These are phyloP conservation scores for Laothoe populi DNA, from an alignment of 2,888 invertebrate species.

Conservation along the genomic window DNA sequence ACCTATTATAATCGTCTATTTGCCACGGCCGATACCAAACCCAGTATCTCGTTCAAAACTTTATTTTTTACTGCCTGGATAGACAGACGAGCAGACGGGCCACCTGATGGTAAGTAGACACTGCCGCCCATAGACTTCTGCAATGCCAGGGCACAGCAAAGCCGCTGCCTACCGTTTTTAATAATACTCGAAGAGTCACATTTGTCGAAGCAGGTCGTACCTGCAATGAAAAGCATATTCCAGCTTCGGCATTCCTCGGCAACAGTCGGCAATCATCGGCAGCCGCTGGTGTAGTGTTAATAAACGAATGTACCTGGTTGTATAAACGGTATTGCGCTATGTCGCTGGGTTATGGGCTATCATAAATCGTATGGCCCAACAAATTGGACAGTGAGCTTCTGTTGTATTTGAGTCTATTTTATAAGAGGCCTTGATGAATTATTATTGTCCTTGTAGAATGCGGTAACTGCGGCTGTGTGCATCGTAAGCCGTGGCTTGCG, in stretches of 20 bases:
- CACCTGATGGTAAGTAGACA: too few species aligned
- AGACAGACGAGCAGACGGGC: too few species aligned
- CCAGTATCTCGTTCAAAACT: too few species aligned
- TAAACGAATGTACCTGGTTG: conserved; percentile 18
- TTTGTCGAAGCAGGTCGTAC: not conserved
- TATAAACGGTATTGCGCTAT: conserved; percentile 29
- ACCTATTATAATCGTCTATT: not conserved
- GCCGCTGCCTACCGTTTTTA: too few species aligned
- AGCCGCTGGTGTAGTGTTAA: conserved; percentile 13
- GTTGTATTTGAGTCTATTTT: conserved; percentile 30
- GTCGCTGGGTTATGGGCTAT: conserved; percentile 34
- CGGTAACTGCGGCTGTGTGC: too few species aligned
- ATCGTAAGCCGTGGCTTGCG: too few species aligned
- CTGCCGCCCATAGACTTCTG: too few species aligned
- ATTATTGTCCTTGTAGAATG: too few species aligned
- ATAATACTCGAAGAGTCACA: not conserved
- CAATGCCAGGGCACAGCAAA: too few species aligned
- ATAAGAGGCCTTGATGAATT: not conserved
- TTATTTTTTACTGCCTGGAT: too few species aligned
- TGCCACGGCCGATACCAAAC: too few species aligned
- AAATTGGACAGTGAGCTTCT: conserved; percentile 40
- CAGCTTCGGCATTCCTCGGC: not conserved
- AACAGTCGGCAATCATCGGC: not conserved
- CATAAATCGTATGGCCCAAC: conserved; percentile 44
- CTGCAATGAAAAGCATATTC: not conserved